Evolutionary conservation across 2,888 invertebrate genomes (phyloP), one percentile per base, ranked within the genome.

Genomic region (Hydrotaea diabolus): DNA sequence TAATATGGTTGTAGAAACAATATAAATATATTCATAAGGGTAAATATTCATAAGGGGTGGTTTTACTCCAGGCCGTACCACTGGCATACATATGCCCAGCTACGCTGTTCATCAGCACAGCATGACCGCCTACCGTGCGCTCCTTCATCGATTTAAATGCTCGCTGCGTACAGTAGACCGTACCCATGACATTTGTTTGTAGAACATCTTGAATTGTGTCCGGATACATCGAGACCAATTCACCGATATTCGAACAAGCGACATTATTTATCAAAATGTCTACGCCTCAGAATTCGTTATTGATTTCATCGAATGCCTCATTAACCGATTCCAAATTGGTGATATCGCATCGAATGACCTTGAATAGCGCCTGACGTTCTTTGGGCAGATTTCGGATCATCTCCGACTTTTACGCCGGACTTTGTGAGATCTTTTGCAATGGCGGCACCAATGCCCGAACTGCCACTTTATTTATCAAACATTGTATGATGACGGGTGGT

Each of bases 201-300:
- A 85, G 17, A 13, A 91, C 90, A 80, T 93, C 91, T 0, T 93
- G 87, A 0, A 91, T 87, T 11, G 89, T 83, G 8, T 64, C 23
- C 0, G 85, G 53, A 55, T 84, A 46, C 46, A 85, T 55, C 0
- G 77, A 64, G 49, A 76, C 79, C 11, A 82, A 55, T 21, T 66
- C 55, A 0, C 64, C 79, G 5, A n/a, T 3, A 7, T 19, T 59
- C 11, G 72, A 5, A 9, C 80, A 75, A 11, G 86, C 87, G 2
- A 94, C 94, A 87, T 94, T 94, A 88, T 94, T 94, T 2, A 94
- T 88, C 62, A 94, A 91, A 0, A 94, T 91, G 87, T 94, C 93
- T 11, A 93, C 91, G 0, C 93, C 93, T 0, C 94, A 94, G 0
- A 93, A 86, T 0, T 92, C 88, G 2, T 89, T 85, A 15, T 93